Base-by-base conservation (phyloP, 2,113 vertebrate genomes). In the Mobula hypostoma region DNA sequence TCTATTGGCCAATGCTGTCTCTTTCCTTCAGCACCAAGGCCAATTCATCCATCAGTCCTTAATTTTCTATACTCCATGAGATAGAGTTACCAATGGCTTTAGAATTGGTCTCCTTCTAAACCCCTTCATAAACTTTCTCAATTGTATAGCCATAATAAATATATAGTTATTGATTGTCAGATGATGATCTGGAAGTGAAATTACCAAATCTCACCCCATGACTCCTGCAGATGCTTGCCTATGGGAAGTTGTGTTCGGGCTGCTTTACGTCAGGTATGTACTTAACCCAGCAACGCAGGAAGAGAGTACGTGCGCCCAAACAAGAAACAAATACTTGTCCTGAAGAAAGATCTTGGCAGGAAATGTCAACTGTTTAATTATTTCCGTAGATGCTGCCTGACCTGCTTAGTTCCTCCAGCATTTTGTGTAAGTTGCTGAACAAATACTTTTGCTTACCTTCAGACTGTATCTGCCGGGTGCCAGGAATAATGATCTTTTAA, bases 401-500 rank as follows among this genome's bases (percentile, higher is more conserved):
- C 48, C 48, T 48, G 48, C 48, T 48, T 48, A 48, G 48, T 48
- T 48, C 48, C 48, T 48, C 48, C 48, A 48, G 48, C 48, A 48
- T 48, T 48, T 48, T 48, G 48, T 48, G 48, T 48, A 48, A 48
- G 48, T 48, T 48, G 48, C 48, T 48, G 74, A 32, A 76, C 91
- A 74, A 93, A 56, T 56, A 93, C 91, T 40, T 93, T 76, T 93
- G 70, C 91, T 93, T 93, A 72, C 70, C 74, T 74, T 93, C 9
- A 48, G 72, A 56, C 91, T 74, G 40, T 7, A 27, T 93, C 40
- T 93, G 68, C 68, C 12, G 68, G 32, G 70, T 70, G 36, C 91
- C 68, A 48, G 68, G 66, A 93, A 93, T 93, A 74, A 93, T 93
- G 91, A 70, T 74, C 40, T 93, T 93, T 93, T 74, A 93, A 93